Conservation (phyloP, 2,888 invertebrate species). For the Masnerella sp. region DNA sequence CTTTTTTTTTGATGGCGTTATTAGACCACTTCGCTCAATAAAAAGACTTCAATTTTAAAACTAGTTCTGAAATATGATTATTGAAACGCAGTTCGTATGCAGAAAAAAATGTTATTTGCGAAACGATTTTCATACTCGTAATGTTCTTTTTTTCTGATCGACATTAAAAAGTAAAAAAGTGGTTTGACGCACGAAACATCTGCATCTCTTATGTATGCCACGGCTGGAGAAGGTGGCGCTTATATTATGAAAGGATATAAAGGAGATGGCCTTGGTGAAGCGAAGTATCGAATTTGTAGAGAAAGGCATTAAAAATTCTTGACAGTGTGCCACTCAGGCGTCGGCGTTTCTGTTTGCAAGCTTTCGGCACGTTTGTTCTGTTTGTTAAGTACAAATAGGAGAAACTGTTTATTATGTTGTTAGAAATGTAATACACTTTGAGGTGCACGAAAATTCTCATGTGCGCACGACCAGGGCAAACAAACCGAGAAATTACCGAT, state of each 20-base stretch:
- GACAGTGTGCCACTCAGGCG: slow-evolving; percentile 66
- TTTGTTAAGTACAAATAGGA: slow-evolving; percentile 27
- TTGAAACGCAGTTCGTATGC: too few species aligned
- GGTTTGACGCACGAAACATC: slow-evolving; percentile 53
- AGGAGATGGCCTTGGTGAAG: slow-evolving; percentile 65
- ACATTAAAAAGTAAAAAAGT: slow-evolving; percentile 2
- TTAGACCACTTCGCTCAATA: too few species aligned
- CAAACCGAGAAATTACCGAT: slow-evolving; percentile 28
- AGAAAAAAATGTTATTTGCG: too few species aligned
- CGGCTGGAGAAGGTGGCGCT: too few species aligned
- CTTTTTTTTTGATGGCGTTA: too few species aligned
- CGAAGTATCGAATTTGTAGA: slow-evolving; percentile 64
- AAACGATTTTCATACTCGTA: too few species aligned
- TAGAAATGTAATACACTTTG: slow-evolving; percentile 41
- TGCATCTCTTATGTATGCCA: slow-evolving; percentile 54
- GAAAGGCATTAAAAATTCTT: slow-evolving; percentile 71
- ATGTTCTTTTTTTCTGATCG: slow-evolving; percentile 44
- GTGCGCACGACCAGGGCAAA: neutral
- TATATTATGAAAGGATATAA: slow-evolving; percentile 59
- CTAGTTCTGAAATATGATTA: too few species aligned
- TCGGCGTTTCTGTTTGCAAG: slow-evolving; percentile 9
- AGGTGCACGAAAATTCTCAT: slow-evolving; percentile 30
- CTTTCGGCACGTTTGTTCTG: slow-evolving; percentile 11
- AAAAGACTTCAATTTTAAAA: too few species aligned
- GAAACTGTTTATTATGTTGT: slow-evolving; percentile 45